Evolutionary conservation across 2,797 vertebrate species (phyloP).

Genomic region (Lacerta viridis): DNA sequence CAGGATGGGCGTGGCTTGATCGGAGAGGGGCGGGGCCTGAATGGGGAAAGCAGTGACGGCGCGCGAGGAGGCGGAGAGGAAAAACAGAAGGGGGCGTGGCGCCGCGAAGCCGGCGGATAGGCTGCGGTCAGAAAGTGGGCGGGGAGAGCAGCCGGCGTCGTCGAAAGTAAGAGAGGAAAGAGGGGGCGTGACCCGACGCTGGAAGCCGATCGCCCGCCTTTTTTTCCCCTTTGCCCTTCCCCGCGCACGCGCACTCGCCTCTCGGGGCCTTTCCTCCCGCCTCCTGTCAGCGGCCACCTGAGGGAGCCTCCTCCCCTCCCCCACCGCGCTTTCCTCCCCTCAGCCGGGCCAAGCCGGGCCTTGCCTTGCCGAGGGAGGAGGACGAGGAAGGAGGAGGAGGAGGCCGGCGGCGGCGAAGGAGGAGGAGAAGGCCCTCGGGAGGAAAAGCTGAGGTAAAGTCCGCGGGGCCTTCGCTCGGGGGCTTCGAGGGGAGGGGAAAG

Average conservation of each 20-base stretch:
- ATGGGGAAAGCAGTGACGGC: not conserved
- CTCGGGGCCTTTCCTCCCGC: not conserved
- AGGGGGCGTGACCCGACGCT: not conserved
- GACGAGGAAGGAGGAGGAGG: slow-evolving; percentile 44
- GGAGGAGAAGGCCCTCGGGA: not conserved
- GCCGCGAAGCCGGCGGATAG: too few species aligned
- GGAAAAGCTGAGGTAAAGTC: not conserved
- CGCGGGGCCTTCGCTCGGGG: too few species aligned
- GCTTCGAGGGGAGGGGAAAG: not conserved
- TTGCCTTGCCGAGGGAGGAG: slow-evolving; percentile 44
- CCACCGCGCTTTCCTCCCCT: slow-evolving; percentile 62
- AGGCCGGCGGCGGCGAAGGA: not conserved
- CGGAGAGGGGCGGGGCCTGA: too few species aligned
- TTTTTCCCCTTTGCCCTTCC: slow-evolving; percentile 53
- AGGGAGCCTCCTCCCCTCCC: slow-evolving; percentile 59
- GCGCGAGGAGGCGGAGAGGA: not conserved
- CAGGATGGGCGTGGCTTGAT: not conserved
- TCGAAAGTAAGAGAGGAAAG: not conserved
- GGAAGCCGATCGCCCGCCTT: slow-evolving; percentile 2
- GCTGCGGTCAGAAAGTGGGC: not conserved
- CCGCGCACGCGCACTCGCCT: slow-evolving; percentile 34
- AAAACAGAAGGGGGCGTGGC: not conserved
- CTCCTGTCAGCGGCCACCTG: slow-evolving; percentile 62
- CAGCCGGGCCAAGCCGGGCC: slow-evolving; percentile 60
- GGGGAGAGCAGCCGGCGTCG: not conserved